phyloP scores from a whole-genome alignment of 64 coral and sea anemone genomes.

The Montipora cactus region DNA sequence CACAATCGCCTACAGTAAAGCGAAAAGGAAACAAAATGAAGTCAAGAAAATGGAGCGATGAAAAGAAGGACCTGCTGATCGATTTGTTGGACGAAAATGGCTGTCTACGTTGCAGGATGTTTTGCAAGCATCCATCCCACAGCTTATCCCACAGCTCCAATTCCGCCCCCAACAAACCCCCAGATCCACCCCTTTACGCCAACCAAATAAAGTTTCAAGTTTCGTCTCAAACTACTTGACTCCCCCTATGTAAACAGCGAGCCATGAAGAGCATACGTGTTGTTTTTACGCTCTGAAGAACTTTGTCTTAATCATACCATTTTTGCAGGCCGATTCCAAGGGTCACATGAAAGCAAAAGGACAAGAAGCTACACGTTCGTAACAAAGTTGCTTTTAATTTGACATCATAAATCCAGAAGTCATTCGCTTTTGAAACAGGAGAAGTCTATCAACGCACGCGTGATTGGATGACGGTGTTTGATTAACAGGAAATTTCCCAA shows the following conservation, averaged over 20 bases:
- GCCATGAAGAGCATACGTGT: not conserved
- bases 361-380: not conserved
- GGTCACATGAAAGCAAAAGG: not conserved
- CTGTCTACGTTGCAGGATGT: not conserved
- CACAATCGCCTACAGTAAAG: too few species aligned
- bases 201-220: not conserved
- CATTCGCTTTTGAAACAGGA: not conserved
- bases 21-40: too few species aligned
- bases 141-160: not conserved
- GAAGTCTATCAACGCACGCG: not conserved
- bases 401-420: not conserved
- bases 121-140: not conserved
- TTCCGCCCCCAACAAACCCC: not conserved
- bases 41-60: too few species aligned
- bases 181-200: not conserved
- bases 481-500: not conserved
- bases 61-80: too few species aligned
- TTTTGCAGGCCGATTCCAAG: not conserved
- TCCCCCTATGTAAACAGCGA: not conserved
- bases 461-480: not conserved
- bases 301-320: not conserved
- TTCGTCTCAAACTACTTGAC: not conserved
- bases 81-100: too few species aligned
- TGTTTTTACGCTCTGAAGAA: not conserved
- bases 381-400: not conserved